Base-by-base conservation (phyloP, 1,140 invertebrate species). In the Philotrypesis tridentata region DNA sequence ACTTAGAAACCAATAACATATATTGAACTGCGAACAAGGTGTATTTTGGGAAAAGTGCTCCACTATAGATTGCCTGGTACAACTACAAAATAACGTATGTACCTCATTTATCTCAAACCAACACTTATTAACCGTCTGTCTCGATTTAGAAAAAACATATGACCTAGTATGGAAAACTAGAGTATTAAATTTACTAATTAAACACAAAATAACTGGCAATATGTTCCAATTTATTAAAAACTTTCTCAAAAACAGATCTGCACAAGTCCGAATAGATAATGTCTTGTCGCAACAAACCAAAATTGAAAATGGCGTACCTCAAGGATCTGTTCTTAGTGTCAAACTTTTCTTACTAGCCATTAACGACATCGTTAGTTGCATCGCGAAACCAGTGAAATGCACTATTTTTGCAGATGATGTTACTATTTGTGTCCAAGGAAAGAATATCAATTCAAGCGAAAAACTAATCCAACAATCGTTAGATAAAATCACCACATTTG, bases 81-180 rank as follows among this genome's bases (percentile, higher is more conserved):
- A 37, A 8, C 43, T 88, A 60, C 80, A 84, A 63, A 65, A 55
- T 6, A 75, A 74, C 37, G 83, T 87, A 17, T 37, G 78, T 23
- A 43, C 86, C 9, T 84, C 82, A 4, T 85, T 87, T 73, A 75
- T 27, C 14, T 63, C 27, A 40, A 87, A 84, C 29, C 81, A 85
- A 48, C 71, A 85, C 33, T 25, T 83, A 2, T 40, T 86, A n/a
- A 63, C 81, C 5, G 70, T 86, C 12, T 84, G 85, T 29, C 83
- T n/a, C n/a, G n/a, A n/a, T n/a, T n/a, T n/a, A n/a, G n/a, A n/a
- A n/a, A n/a, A n/a, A n/a, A n/a, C n/a, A 12, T 86, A 85, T 48
- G 86, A 88, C 27, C 81, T 55, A n/a, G 67, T 83, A 7, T 83
- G 77, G 82, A 60, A 48, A 79, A 12, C 67, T 5, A 37, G 77